Evolutionary conservation across 2,797 vertebrate genomes (phyloP).

Genomic region (Apogon hyalosoma): DNA sequence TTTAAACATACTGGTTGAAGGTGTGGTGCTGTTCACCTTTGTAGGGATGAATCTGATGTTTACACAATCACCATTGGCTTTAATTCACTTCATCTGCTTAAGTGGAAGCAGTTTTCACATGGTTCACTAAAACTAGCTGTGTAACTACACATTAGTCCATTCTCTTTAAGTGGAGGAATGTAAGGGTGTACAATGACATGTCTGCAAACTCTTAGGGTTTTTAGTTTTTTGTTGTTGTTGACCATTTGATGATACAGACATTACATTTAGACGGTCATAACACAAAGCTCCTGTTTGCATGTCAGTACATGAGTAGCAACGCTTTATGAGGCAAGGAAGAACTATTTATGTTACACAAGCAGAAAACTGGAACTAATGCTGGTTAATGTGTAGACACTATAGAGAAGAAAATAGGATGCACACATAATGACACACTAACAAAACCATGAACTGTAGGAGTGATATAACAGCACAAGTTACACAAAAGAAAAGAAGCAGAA

Average conservation of each 20-base stretch:
- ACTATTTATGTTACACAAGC: slow-evolving; percentile 4
- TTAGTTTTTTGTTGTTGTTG: neutral
- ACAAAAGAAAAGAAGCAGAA: neutral
- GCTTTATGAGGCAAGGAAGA: slow-evolving; percentile 3
- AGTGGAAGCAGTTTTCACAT: neutral
- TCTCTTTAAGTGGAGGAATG: neutral
- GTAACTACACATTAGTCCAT: too few species aligned
- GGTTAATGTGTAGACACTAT: neutral
- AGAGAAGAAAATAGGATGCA: neutral
- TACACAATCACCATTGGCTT: neutral
- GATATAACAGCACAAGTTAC: neutral
- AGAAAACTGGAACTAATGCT: neutral
- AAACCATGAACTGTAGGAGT: neutral
- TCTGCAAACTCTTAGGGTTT: neutral
- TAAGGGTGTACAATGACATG: neutral
- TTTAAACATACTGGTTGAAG: too few species aligned
- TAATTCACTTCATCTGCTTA: neutral
- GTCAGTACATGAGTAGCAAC: neutral
- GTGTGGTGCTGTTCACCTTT: neutral
- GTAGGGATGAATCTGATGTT: neutral
- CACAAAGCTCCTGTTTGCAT: too few species aligned
- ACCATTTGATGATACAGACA: neutral
- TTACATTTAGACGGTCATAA: neutral
- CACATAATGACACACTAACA: neutral
- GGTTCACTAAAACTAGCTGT: neutral